These are phyloP conservation scores for Porites cylindrica DNA, from an alignment of 92 coral and sea anemone genomes.

Conservation along the genomic window DNA sequence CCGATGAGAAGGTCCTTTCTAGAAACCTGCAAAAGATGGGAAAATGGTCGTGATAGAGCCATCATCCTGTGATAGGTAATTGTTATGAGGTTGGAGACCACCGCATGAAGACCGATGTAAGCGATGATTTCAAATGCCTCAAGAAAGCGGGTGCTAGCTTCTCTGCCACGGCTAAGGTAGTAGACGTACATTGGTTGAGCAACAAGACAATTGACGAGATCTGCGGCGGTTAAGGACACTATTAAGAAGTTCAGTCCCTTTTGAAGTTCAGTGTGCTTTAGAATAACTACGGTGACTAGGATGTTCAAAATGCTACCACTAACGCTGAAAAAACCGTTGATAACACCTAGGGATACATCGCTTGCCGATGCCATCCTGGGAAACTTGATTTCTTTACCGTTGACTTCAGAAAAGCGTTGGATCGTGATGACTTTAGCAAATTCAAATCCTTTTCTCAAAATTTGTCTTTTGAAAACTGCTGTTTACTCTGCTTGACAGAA, in stretches of 20 bases:
- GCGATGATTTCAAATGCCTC: conserved; percentile 51
- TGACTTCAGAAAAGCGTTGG: neutral
- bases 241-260: conserved; percentile 71
- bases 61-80: conserved; percentile 64
- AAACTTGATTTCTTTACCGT: neutral
- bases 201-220: conserved; percentile 57
- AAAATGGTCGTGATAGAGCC: conserved; percentile 60
- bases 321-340: conserved; percentile 47
- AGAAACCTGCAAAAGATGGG: conserved; percentile 60
- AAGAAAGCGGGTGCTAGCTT: conserved; percentile 7
- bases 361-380: conserved; percentile 27
- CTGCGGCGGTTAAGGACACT: conserved; percentile 60
- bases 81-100: conserved; percentile 57
- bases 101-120: conserved; percentile 61
- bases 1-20: conserved; percentile 33
- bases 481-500: conserved; percentile 15
- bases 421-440: neutral
- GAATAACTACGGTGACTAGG: conserved; percentile 49
- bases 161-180: conserved; percentile 33
- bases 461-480: conserved; percentile 18
- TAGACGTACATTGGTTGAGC: conserved; percentile 73
- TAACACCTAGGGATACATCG: conserved; percentile 36
- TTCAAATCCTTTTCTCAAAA: neutral
- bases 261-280: conserved; percentile 53
- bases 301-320: conserved; percentile 51